Base-by-base conservation (phyloP, 2,888 invertebrate species). In the Volucella bombylans region DNA sequence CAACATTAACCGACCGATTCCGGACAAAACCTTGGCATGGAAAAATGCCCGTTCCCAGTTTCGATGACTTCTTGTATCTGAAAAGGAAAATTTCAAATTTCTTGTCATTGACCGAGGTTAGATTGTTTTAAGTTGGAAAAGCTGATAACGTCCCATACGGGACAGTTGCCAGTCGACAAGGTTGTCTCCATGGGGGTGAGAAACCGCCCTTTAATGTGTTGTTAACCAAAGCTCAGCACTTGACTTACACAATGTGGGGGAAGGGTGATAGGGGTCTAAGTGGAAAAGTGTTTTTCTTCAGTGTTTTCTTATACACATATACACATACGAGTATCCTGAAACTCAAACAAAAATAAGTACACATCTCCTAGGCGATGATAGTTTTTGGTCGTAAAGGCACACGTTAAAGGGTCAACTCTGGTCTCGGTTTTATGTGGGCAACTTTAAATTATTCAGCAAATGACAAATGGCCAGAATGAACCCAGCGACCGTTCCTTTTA, bases 391-490 rank as follows among this genome's bases (percentile, higher is more conserved):
- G 67, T 43, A 77, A 71, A 77, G 45, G 69, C 45, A 65, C 68
- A 76, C 57, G 55, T 61, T 54, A 64, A 59, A 79, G 80, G 83
- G 78, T 71, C 71, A 79, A 59, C 54, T 31, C n/a, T 50, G 59
- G 23, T 31, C 45, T n/a, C 50, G 45, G 47, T 41, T 41, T 49
- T 68, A 55, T 67, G 39, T 54, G 52, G 14, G 57, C 55, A 55
- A 72, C 67, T 76, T 85, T 85, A 81, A 85, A 85, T 85, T 85
- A 85, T 85, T 85, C 85, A 85, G 50, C 65, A 81, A 85, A 81
- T 85, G 85, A 85, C 81, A 85, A 85, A 85, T 85, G 76, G 76
- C 77, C 77, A 76, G 55, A 83, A 69, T 67, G 69, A 31, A 31
- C 31, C 68, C 50, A 72, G 67, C 61, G 71, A 72, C 47, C 52